Percentiles rank a stretch among this genome's conserved stretches.
Evolutionary conservation across 1,140 invertebrate species (phyloP).

Genomic region (Scaptomyza montana): DNA sequence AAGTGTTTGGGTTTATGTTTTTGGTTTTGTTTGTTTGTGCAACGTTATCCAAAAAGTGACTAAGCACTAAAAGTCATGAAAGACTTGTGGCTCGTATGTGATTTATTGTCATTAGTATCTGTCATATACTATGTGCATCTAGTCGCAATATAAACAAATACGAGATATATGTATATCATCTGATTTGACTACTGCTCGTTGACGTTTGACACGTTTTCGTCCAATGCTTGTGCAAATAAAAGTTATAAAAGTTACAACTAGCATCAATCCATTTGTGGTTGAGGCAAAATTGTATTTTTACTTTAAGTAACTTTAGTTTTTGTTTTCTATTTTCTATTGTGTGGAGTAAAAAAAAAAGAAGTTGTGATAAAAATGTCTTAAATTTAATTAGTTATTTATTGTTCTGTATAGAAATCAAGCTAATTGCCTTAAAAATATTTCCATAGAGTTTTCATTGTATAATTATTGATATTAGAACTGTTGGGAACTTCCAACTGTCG

Average conservation of each 20-base stretch:
- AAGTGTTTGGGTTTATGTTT: slow-evolving; percentile 5
- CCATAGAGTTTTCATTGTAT: no score
- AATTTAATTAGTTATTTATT: no score
- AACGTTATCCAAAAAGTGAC: slow-evolving; percentile 24
- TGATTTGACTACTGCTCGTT: slow-evolving; percentile 32
- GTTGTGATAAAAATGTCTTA: no score
- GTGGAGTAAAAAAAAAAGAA: no score
- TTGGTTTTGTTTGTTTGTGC: slow-evolving; percentile 25
- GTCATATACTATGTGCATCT: slow-evolving; percentile 1
- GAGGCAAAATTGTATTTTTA: no score
- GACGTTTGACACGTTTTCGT: slow-evolving; percentile 23
- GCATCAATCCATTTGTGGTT: neutral
- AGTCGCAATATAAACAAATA: neutral
- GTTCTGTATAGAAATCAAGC: no score
- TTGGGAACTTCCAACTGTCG: neutral
- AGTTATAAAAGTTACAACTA: neutral
- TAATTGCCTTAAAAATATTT: no score
- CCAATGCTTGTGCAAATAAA: neutral
- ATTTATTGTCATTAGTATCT: slow-evolving; percentile 46
- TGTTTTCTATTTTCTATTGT: no score
- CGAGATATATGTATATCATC: neutral
- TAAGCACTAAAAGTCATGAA: slow-evolving; percentile 12
- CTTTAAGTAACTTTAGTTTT: no score
- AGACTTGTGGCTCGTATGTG: slow-evolving; percentile 17
- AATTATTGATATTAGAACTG: no score